Evolutionary conservation across 2,797 vertebrate species (phyloP).

Genomic region (Enteromius mattozi): DNA sequence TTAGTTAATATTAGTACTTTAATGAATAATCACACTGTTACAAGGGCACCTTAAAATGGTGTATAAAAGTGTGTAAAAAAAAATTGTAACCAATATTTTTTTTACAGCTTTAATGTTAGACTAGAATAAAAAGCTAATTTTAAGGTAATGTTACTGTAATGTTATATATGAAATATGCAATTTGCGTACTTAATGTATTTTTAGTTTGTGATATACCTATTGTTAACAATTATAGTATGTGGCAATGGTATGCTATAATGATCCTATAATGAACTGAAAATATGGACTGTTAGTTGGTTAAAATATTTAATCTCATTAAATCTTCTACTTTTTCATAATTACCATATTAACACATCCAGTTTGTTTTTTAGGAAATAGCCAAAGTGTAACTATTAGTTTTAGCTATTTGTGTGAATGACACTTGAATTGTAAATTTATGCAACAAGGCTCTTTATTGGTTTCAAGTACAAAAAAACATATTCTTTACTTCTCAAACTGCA

Average conservation of each 20-base stretch:
- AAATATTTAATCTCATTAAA: background rate
- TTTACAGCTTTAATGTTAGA: background rate
- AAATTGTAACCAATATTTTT: background rate
- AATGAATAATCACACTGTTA: background rate
- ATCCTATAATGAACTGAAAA: background rate
- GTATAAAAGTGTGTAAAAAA: too few relatives aligned
- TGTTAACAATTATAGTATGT: background rate
- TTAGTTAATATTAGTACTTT: background rate
- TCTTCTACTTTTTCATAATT: background rate
- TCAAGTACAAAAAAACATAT: background rate
- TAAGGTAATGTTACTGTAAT: background rate
- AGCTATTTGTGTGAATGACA: constrained; percentile 16
- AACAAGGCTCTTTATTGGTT: background rate
- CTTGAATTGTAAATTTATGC: constrained; percentile 27
- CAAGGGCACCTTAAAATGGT: background rate
- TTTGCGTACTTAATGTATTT: background rate
- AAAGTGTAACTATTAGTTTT: background rate
- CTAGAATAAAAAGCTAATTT: too few relatives aligned
- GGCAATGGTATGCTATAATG: background rate
- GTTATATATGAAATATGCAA: background rate
- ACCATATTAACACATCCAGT: background rate
- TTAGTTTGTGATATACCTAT: background rate
- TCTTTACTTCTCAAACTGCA: constrained; percentile 1
- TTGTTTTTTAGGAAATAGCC: background rate
- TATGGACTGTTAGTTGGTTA: background rate